Evolutionary conservation across 2,888 invertebrate genomes (phyloP), one percentile per base, ranked within the genome.

Genomic region (Thecophora atra): DNA sequence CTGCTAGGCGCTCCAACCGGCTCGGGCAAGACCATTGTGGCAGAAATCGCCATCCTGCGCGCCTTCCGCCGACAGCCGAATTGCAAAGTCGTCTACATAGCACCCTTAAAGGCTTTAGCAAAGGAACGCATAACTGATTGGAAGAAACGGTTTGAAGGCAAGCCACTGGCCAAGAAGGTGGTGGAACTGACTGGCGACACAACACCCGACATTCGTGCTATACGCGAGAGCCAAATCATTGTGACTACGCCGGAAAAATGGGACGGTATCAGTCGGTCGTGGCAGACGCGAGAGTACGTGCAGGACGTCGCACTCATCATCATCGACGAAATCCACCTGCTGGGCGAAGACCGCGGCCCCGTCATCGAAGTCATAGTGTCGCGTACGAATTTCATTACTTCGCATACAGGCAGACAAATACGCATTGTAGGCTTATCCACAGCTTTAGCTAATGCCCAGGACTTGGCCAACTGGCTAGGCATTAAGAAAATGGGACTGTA

Each of bases 211-310:
- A 90, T 92, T 70, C 89, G 90, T 73, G 93, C 96, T 0, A 96
- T 99, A 73, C 90, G 92, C 0, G 90, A 87, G 67, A 93, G 98
- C 0, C 93, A 95, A 84, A 92, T 99, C 0, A 99, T 99, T 78
- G 97, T 99, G 0, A 99, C 99, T 0, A 99, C 99, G 0, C 99
- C 99, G 0, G 99, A 99, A 87, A 99, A 99, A 86, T 99, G 99
- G 99, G 99, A 99, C 87, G 99, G 99, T 70, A 96, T 99, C 81
- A 98, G 97, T 87, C 91, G 99, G 73, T 97, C 96, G 75, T 99
- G 99, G 99, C 97, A 98, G 83, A 98, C 96, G 0, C 90, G 99
- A 78, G 93, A 92, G 85, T 99, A 99, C 82, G 99, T 99, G 0
- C 91, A 91, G 72, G 91, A 95, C 80, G 97, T 99, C 0, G 92